Conservation (phyloP, 2,888 invertebrate species). For the Stegana nigrithorax region DNA sequence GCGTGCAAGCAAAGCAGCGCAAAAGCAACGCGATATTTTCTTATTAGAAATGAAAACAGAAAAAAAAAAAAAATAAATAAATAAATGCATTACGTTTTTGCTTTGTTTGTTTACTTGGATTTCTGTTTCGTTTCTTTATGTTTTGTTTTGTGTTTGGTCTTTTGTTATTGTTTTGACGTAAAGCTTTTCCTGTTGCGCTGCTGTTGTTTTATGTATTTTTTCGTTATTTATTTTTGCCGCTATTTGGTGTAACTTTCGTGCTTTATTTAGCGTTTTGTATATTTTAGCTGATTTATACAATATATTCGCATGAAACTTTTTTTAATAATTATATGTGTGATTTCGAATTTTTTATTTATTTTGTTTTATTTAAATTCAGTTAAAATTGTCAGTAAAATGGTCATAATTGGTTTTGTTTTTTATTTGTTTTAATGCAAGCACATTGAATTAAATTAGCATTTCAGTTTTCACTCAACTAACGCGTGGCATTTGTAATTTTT, state of each 20-base stretch:
- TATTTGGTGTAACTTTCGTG: not conserved
- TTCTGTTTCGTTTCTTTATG: not conserved
- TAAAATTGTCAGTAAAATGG: not conserved
- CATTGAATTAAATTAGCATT: too few relatives aligned
- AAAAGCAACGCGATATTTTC: too few relatives aligned
- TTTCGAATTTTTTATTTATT: not conserved
- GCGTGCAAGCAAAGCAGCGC: too few relatives aligned
- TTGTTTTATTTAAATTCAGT: not conserved
- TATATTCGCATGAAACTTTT: too few relatives aligned
- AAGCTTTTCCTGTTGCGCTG: not conserved
- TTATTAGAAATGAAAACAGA: too few relatives aligned
- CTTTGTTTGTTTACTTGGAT: not conserved
- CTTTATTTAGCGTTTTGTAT: too few relatives aligned
- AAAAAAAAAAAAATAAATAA: too few relatives aligned
- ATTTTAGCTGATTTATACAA: too few relatives aligned
- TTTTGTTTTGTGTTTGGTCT: not conserved
- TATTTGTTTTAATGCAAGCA: too few relatives aligned
- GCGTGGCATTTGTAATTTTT: too few relatives aligned
- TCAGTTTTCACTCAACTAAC: too few relatives aligned
- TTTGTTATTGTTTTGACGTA: not conserved
- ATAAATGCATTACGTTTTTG: not conserved
- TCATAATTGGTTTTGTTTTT: too few relatives aligned
- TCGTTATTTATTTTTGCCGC: not conserved
- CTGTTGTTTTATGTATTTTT: not conserved
- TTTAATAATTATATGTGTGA: not conserved